A percentile compares a stretch with the other conserved stretches of the same genome.
phyloP scores from a whole-genome alignment of 2,888 invertebrate genomes.

The Melanchra persicariae region DNA sequence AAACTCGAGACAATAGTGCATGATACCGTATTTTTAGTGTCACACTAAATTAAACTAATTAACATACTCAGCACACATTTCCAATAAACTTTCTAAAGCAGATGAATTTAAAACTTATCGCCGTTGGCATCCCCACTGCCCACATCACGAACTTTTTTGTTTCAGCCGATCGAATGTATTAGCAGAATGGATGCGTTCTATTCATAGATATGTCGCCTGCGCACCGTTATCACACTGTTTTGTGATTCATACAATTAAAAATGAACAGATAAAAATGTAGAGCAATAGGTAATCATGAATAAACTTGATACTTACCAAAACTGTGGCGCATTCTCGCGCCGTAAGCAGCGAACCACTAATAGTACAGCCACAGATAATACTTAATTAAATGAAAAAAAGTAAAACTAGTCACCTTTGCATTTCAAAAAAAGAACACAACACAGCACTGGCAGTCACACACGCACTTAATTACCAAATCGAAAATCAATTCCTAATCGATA shows the following conservation, averaged over 20 bases:
- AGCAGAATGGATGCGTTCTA: conserved; percentile 67
- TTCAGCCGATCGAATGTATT: conserved; percentile 68
- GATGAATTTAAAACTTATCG: conserved; percentile 51
- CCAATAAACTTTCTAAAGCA: conserved; percentile 62
- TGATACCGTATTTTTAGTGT: conserved; percentile 14
- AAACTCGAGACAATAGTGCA: conserved; percentile 7
- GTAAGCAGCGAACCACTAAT: conserved; percentile 52
- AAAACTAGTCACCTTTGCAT: conserved; percentile 67
- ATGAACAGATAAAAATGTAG: conserved; percentile 48
- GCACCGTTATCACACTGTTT: conserved; percentile 59
- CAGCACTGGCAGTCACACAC: conserved; percentile 67
- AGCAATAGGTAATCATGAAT: conserved; percentile 16
- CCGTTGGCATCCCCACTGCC: conserved; percentile 49
- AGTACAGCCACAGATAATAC: conserved; percentile 61
- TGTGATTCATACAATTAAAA: conserved; percentile 62
- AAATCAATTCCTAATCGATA: conserved; percentile 62
- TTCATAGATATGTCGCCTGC: conserved; percentile 68
- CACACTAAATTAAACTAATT: conserved; percentile 42
- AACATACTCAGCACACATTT: conserved; percentile 44
- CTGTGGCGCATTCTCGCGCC: conserved; percentile 60
- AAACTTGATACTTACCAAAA: conserved; percentile 67
- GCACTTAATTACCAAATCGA: conserved; percentile 65
- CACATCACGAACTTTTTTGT: conserved; percentile 61
- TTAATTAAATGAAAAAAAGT: conserved; percentile 53
- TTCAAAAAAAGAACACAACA: conserved; percentile 69